Conservation (phyloP, 2,888 invertebrate species). For the Lycocerus yunnanus region DNA sequence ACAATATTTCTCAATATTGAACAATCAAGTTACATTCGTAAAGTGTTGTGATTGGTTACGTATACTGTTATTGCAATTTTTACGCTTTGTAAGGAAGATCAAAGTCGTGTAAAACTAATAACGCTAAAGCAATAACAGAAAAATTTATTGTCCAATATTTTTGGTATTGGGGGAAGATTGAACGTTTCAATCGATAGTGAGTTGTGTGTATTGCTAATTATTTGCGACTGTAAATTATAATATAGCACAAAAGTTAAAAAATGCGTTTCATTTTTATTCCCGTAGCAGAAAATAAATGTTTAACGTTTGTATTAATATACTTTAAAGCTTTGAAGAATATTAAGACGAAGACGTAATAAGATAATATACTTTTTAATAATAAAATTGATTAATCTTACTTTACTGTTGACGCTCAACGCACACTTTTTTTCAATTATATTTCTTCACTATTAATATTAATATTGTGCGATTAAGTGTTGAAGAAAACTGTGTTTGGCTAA, state of each 20-base stretch:
- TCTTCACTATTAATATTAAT: slow-evolving; percentile 17
- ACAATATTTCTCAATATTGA: neutral
- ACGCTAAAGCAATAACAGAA: neutral
- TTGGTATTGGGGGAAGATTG: neutral
- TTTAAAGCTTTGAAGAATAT: slow-evolving; percentile 3
- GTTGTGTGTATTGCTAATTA: neutral
- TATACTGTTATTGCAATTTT: neutral
- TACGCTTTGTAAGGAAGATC: neutral
- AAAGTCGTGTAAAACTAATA: neutral
- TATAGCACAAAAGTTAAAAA: neutral
- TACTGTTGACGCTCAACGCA: slow-evolving; percentile 13
- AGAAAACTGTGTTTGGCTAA: slow-evolving; percentile 8
- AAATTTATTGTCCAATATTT: neutral
- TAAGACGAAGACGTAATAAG: slow-evolving; percentile 5
- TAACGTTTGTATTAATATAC: slow-evolving; percentile 1
- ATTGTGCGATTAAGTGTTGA: slow-evolving; percentile 13
- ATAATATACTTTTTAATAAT: slow-evolving; percentile 9
- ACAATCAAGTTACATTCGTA: neutral
- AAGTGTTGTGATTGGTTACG: neutral
- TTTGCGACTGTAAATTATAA: neutral
- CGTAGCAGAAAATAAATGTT: neutral
- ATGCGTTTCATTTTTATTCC: neutral
- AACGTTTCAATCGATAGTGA: neutral
- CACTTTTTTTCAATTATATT: slow-evolving; percentile 18
- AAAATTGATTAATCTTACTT: slow-evolving; percentile 21